Percentiles rank a stretch among this genome's conserved stretches.
These are phyloP conservation scores for Hemichromis elongatus DNA, from an alignment of 2,113 vertebrate species.

Conservation along the genomic window DNA sequence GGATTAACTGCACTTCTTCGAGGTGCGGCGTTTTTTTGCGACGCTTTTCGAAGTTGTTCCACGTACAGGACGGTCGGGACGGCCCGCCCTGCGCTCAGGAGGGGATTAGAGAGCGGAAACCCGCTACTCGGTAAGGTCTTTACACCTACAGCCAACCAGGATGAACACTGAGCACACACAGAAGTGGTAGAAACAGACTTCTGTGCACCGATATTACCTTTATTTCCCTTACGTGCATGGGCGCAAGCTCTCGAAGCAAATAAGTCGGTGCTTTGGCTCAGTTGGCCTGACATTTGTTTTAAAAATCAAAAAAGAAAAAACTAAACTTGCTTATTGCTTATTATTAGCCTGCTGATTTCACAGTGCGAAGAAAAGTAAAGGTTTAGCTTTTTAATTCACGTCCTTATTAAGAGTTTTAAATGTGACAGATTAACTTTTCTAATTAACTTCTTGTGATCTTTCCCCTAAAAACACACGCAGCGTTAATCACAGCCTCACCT, in stretches of 20 bases:
- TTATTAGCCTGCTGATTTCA: background rate
- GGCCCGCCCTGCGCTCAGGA: conserved; percentile 28
- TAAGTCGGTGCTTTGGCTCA: background rate
- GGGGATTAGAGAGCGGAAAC: conserved; percentile 38
- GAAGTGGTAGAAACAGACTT: background rate
- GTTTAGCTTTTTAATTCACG: background rate
- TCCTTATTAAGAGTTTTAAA: too few species aligned
- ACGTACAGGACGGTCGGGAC: background rate
- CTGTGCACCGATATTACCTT: background rate
- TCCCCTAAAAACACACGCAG: background rate
- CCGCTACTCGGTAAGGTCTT: conserved; percentile 49
- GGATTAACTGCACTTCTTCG: conserved; percentile 30
- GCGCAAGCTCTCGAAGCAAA: background rate
- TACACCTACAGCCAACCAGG: background rate
- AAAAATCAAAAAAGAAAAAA: background rate
- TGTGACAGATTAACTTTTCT: too few species aligned
- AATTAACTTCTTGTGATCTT: background rate
- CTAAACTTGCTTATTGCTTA: background rate
- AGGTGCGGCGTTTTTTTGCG: conserved; percentile 5
- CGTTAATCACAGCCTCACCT: background rate
- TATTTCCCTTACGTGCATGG: background rate
- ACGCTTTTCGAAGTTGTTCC: conserved; percentile 39
- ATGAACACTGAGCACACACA: background rate
- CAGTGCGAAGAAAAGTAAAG: background rate
- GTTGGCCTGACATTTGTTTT: background rate